Evolutionary conservation across 1,140 invertebrate genomes (phyloP), one percentile per base, ranked within the genome.

Genomic region (Panulirus ornatus): DNA sequence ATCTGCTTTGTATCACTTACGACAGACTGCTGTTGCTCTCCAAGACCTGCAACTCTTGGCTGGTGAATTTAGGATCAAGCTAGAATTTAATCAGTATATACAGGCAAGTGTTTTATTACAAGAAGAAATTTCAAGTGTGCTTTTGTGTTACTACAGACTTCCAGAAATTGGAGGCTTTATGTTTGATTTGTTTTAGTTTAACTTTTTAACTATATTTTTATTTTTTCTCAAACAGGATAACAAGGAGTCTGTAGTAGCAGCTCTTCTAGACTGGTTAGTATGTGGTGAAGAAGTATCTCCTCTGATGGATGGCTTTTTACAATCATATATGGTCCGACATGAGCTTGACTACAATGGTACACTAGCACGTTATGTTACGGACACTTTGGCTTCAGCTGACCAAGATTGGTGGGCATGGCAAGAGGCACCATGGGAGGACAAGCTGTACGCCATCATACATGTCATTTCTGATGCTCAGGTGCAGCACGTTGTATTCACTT

Each of bases 341-440:
- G 82, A 82, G 22, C 75, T 91, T 5, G 75, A 85, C 22, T 30
- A 78, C 1, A 75, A 92, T 27, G 19, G 71, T 6, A 82, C 81
- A 30, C 86, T 92, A 51, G 85, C 85, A 38, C 85, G 71, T 36
- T 92, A 89, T 75, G 63, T 91, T n/a, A 44, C 63, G 73, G 81
- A 92, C 30, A 84, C 86, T 44, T 51, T 92, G 42, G 85, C 51
- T 14, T 40, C 86, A 0, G 81, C 90, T 22, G 70, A 86, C 36
- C 88, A 91, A 16, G 71, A 91, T 54, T 92, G 91, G 84, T 91
- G 90, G 79, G 71, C 84, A 0, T 84, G 83, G 58, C 84, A 89
- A 71, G 91, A 91, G 82, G 91, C 91, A n/a, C 81, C 82, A 30
- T 92, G 91, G 91, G 91, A 92, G 38, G 91, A 92, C 75, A 92